Conservation (phyloP, 2,113 vertebrate species). For the Poecile atricapillus region DNA sequence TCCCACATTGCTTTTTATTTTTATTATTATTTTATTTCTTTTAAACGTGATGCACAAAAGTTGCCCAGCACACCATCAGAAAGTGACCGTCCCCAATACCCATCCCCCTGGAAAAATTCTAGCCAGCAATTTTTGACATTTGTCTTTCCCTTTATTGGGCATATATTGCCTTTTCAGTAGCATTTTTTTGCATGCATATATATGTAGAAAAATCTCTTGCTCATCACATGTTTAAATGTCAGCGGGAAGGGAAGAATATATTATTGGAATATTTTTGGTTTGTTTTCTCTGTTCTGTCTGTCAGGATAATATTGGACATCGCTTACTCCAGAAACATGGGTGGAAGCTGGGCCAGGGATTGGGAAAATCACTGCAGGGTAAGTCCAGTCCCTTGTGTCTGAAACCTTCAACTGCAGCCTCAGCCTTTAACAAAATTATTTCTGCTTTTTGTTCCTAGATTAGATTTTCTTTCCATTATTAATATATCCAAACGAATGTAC, state of each 20-base stretch:
- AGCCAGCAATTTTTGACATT: constrained; percentile 77
- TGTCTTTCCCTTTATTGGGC: constrained; percentile 73
- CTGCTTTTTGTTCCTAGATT: constrained; percentile 32
- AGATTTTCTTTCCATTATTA: constrained; percentile 40
- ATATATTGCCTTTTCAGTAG: constrained; percentile 71
- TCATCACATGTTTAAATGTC: constrained; percentile 77
- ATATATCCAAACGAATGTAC: not conserved
- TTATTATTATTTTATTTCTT: not conserved
- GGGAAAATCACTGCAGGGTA: constrained; percentile 99
- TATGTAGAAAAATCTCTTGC: constrained; percentile 78
- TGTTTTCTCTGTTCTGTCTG: constrained; percentile 93
- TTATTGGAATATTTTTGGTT: constrained; percentile 99
- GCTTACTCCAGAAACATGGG: constrained; percentile 99
- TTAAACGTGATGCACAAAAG: constrained; percentile 68
- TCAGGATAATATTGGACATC: constrained; percentile 99
- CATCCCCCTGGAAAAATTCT: constrained; percentile 65
- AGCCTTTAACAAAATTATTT: not conserved
- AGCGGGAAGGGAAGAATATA: constrained; percentile 91
- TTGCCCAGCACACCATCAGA: constrained; percentile 82
- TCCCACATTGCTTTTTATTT: constrained; percentile 55
- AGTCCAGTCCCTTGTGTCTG: constrained; percentile 71
- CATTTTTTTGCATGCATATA: constrained; percentile 81
- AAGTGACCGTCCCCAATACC: constrained; percentile 65
- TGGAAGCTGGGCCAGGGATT: constrained; percentile 99
- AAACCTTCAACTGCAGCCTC: not conserved